A percentile compares a stretch with the other conserved stretches of the same genome.
phyloP scores from a whole-genome alignment of 2,113 vertebrate genomes.

The Ursus arctos region DNA sequence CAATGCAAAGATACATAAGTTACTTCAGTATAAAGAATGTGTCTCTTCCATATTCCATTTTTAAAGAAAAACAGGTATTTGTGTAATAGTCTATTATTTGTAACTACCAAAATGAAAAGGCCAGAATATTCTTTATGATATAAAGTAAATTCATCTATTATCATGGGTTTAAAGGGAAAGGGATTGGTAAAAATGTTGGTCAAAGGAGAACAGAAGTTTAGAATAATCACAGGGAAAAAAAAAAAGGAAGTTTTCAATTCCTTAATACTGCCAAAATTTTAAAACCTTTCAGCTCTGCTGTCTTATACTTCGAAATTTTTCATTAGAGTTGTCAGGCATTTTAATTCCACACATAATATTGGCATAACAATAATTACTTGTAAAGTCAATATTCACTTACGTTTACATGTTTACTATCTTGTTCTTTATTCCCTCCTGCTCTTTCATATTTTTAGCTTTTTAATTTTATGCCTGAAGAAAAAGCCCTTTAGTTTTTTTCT shows the following conservation, averaged over 20 bases:
- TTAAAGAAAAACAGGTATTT: neutral
- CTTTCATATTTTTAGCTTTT: neutral
- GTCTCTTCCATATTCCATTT: neutral
- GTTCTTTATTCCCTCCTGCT: neutral
- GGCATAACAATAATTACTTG: neutral
- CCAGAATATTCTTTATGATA: neutral
- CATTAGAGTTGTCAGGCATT: neutral
- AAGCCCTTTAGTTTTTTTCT: neutral
- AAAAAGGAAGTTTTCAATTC: neutral
- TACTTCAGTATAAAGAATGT: neutral
- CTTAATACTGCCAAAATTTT: neutral
- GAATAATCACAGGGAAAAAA: neutral
- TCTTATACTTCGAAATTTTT: neutral
- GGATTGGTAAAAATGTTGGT: neutral
- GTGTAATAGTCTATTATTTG: neutral
- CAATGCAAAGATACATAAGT: neutral
- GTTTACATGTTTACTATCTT: neutral
- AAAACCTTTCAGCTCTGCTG: neutral
- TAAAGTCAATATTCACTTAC: neutral
- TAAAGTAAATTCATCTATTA: neutral
- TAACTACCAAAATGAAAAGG: neutral
- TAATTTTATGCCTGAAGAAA: neutral
- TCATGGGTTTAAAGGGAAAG: neutral
- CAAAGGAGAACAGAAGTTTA: neutral
- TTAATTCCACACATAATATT: neutral